Conservation (phyloP, 2,797 vertebrate genomes). For the Amblyopsis hoosieri region DNA sequence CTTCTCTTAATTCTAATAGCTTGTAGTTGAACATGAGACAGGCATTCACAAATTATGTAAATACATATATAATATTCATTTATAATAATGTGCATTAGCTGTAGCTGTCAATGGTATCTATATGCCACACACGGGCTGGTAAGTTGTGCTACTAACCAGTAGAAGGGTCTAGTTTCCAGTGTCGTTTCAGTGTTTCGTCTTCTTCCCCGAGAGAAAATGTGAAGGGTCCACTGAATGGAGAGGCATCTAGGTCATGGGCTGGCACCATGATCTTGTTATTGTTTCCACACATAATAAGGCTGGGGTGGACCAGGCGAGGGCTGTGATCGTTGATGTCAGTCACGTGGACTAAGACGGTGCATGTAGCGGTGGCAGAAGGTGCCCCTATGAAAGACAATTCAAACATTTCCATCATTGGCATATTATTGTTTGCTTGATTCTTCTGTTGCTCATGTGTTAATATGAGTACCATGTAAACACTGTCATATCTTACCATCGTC, state of each 20-base stretch:
- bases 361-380: conserved; percentile 75
- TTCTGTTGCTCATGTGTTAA: not conserved
- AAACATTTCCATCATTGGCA: not conserved
- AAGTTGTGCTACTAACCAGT: conserved; percentile 62
- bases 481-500: conserved; percentile 74
- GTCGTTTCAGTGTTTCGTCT: conserved; percentile 26
- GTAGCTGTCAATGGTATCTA: not conserved
- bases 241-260: conserved; percentile 60
- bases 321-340: conserved; percentile 77
- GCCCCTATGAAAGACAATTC: conserved; percentile 60
- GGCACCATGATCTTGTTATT: conserved; percentile 50
- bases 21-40: no score
- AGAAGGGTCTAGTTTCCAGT: conserved; percentile 75
- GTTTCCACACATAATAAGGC: conserved; percentile 68
- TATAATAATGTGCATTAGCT: no score
- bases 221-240: conserved; percentile 76
- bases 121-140: not conserved
- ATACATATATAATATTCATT: no score
- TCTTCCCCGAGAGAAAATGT: conserved; percentile 63
- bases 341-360: conserved; percentile 75
- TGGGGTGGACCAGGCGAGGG: conserved; percentile 59
- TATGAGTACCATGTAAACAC: not conserved
- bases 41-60: no score
- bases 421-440: not conserved
- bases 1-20: no score